Evolutionary conservation across 2,113 vertebrate species (phyloP), one percentile per base, ranked within the genome.

Genomic region (Poeciliopsis retropinna): DNA sequence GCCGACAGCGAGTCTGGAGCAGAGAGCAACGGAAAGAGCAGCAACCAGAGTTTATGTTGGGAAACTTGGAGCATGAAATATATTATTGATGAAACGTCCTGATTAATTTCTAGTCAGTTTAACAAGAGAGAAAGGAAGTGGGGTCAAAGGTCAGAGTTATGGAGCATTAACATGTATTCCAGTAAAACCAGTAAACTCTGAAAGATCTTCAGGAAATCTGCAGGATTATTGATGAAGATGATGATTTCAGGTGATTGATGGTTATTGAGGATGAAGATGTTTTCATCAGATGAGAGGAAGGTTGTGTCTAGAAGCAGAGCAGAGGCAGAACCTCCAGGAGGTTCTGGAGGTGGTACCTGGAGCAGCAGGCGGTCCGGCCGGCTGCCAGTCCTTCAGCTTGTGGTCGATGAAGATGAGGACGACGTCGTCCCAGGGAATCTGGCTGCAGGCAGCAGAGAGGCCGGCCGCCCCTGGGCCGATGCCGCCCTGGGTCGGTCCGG

Each of bases 331-430:
- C 34, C 9, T 34, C 8, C 34, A 34, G 34, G 34, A 37, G 10
- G 34, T 34, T 34, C 34, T 37, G 34, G 9, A 34, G 9, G 34
- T 12, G 34, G 34, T 41, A 41, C 98, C 97, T 93, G 94, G 68
- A 31, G 78, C 75, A 75, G 94, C 2, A 0, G 94, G 94, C 0
- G 90, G 80, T 37, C 85, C 92, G 0, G 95, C 94, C 3, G 95
- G 87, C 4, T 85, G 92, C 96, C 97, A 98, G 91, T 98, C 97
- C 75, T 95, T 96, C 82, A 99, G 90, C 70, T 94, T 97, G 92
- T 99, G 97, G 86, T 98, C 96, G 22, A 98, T 95, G 61, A 97
- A 99, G 28, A 97, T 87, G 62, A 91, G 70, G 28, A 99, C 82
- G 51, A 98, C 70, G 2, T 94, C 94, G 4, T 96, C 96, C 98